phyloP scores from a whole-genome alignment of 2,888 invertebrate genomes.

The Heliconius cydno region DNA sequence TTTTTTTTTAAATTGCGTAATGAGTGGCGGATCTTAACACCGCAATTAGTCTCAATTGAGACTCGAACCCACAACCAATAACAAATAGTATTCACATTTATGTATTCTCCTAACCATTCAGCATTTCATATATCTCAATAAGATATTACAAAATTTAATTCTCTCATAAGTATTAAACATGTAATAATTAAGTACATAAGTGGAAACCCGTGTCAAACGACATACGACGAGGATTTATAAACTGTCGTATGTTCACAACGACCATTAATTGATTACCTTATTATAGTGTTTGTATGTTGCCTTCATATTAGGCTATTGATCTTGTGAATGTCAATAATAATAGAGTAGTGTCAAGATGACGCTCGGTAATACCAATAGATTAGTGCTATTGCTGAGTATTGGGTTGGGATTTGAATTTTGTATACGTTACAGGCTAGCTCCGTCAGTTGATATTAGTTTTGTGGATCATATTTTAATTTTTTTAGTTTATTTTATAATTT shows the following conservation, averaged over 20 bases:
- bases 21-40: too few species aligned
- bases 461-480: too few species aligned
- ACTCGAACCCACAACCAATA: too few species aligned
- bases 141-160: slow-evolving; percentile 1
- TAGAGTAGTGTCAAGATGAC: slow-evolving; percentile 20
- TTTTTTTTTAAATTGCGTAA: too few species aligned
- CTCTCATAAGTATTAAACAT: slow-evolving; percentile 23
- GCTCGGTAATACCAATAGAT: neutral
- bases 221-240: slow-evolving; percentile 25
- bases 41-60: too few species aligned
- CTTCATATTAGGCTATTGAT: neutral
- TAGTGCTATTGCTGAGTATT: neutral
- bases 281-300: slow-evolving; percentile 13
- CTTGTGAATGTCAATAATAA: slow-evolving; percentile 23
- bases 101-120: too few species aligned
- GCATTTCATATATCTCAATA: neutral
- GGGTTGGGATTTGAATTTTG: slow-evolving; percentile 10
- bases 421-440: neutral
- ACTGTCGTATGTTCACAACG: slow-evolving; percentile 1
- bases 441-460: too few species aligned
- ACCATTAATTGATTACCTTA: slow-evolving; percentile 19
- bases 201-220: slow-evolving; percentile 38
- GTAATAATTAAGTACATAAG: slow-evolving; percentile 30
- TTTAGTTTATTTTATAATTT: too few species aligned
- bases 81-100: too few species aligned